phyloP scores from a whole-genome alignment of 2,888 invertebrate species.

The Galerucella nymphaeae region DNA sequence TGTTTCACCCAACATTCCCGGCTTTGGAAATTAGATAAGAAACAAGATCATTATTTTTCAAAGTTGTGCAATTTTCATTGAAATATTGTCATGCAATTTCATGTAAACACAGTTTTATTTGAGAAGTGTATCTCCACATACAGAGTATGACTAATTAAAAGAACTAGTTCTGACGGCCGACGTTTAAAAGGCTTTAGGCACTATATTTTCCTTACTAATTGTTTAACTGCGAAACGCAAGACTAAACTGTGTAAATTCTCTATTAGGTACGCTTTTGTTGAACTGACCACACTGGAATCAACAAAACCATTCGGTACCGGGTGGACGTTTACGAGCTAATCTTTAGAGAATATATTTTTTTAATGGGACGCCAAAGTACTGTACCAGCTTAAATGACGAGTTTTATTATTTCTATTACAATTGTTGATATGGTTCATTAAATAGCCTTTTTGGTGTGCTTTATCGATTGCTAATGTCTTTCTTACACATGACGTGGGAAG shows the following conservation, averaged over 20 bases:
- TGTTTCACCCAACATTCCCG: constrained; percentile 31
- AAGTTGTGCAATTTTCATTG: constrained; percentile 43
- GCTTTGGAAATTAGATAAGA: constrained; percentile 41
- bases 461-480: too few relatives aligned
- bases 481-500: too few relatives aligned
- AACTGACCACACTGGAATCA: not conserved
- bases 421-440: too few relatives aligned
- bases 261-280: constrained; percentile 6
- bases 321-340: not conserved
- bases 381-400: too few relatives aligned
- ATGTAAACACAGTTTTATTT: constrained; percentile 27
- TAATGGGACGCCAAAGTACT: too few relatives aligned
- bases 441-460: too few relatives aligned
- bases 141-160: constrained; percentile 31
- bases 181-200: constrained; percentile 6
- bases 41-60: constrained; percentile 39
- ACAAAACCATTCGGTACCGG: not conserved
- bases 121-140: constrained; percentile 18
- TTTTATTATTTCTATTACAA: too few relatives aligned
- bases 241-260: constrained; percentile 1
- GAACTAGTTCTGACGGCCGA: constrained; percentile 15
- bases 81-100: constrained; percentile 41
- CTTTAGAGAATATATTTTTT: too few relatives aligned
- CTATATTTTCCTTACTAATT: constrained; percentile 2
- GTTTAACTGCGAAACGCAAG: constrained; percentile 6